These are phyloP conservation scores for Indicator indicator DNA, from an alignment of 2,113 vertebrate genomes.

Conservation along the genomic window DNA sequence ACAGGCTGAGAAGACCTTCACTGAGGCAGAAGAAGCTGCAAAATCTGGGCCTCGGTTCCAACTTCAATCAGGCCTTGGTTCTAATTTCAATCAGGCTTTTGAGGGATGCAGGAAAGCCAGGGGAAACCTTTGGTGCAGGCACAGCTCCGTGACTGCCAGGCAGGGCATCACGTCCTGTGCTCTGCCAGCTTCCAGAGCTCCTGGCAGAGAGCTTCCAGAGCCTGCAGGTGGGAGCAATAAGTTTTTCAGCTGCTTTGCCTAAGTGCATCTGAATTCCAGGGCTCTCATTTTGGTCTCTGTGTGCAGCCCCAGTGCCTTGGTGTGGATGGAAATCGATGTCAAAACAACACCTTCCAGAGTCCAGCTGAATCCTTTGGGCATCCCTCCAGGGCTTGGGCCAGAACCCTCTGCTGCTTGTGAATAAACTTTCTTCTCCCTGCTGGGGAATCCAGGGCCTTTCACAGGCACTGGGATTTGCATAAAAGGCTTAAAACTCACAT, in stretches of 20 bases:
- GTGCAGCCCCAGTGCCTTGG: neutral
- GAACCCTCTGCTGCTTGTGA: neutral
- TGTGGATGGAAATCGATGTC: neutral
- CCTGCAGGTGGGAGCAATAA: neutral
- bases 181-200: neutral
- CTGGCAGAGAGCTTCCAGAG: neutral
- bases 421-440: neutral
- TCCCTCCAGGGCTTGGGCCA: neutral
- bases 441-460: neutral
- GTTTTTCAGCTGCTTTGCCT: neutral
- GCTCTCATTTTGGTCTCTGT: neutral
- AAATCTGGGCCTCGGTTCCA: neutral
- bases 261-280: neutral
- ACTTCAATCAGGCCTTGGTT: neutral
- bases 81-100: neutral
- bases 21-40: neutral
- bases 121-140: neutral
- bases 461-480: neutral
- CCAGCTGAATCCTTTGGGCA: neutral
- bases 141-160: neutral
- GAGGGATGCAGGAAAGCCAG: neutral
- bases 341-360: neutral
- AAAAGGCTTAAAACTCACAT: constrained; percentile 17
- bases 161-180: neutral
- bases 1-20: neutral